phyloP scores from a whole-genome alignment of 2,888 invertebrate genomes.

The Artemia sinica region DNA sequence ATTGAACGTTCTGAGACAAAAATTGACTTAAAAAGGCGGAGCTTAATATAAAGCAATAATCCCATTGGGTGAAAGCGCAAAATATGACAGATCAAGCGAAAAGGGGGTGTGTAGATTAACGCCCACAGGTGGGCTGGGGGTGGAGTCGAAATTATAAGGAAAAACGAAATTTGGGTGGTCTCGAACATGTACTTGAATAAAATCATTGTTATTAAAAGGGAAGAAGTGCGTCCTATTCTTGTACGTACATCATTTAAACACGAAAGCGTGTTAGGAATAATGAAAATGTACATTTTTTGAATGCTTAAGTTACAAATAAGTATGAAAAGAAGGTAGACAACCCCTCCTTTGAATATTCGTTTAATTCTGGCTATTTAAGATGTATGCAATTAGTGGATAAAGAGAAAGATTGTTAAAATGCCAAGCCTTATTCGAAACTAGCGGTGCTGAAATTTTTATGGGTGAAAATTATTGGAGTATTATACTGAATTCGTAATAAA shows the following conservation, averaged over 20 bases:
- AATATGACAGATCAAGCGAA: background rate
- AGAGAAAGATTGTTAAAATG: no score
- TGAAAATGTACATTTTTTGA: background rate
- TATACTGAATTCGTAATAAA: no score
- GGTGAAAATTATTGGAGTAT: no score
- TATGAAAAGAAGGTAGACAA: no score
- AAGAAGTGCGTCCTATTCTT: conserved; percentile 7
- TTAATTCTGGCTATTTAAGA: no score
- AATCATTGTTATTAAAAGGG: conserved; percentile 10
- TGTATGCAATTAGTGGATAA: no score
- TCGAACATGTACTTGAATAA: conserved; percentile 8
- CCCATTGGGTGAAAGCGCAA: background rate
- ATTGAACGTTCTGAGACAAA: conserved; percentile 6
- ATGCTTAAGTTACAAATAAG: no score
- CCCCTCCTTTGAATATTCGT: no score
- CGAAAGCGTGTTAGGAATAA: background rate
- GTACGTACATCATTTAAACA: background rate
- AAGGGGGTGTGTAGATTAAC: background rate
- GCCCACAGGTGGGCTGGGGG: background rate
- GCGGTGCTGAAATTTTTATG: no score
- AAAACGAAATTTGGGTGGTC: conserved; percentile 13
- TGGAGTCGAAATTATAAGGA: conserved; percentile 1
- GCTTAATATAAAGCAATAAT: background rate
- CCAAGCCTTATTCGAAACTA: no score
- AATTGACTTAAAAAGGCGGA: background rate